Evolutionary conservation across 2,113 vertebrate genomes (phyloP), one percentile per base, ranked within the genome.

Genomic region (Scopus umbretta): DNA sequence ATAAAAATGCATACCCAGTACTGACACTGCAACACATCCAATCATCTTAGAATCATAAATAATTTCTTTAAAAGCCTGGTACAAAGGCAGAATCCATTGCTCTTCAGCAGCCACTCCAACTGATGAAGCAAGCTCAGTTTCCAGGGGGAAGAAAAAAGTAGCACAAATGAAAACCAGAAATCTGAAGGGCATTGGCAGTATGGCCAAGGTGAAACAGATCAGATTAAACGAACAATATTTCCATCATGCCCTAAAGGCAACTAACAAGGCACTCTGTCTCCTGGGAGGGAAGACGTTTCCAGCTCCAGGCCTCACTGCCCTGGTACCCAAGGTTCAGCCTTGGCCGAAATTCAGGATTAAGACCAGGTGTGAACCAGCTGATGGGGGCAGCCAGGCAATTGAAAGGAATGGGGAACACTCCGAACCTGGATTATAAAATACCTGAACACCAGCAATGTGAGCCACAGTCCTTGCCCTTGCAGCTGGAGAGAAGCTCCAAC

Each of bases 301-400:
- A 59, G 43, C 32, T 70, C 59, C 55, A 67, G 56, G 49, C 8
- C 42, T 71, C 49, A 38, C 9, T 72, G 80, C 20, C 29, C 47
- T 23, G 16, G 30, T 50, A 91, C 26, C 29, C 36, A 73, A 56
- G 21, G 53, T 72, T 86, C 45, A 40, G 47, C 36, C 66, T 85
- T 49, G 47, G 25, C 43, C 7, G 23, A 88, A 93, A 40, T 34
- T 23, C 2, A 1, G 40, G 18, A 81, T 70, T 79, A 86, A 63
- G 20, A 74, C 59, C 10, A 92, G 23, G 11, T 50, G 65, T 84
- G 45, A 47, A 36, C 10, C 36, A 78, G 47, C 8, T 21, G 70
- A 34, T 0, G 0, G 62, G 45, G 25, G 61, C 43, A 61, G 13
- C 3, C 23, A 72, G 26, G 23, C 7, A 90, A n/a, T 10, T 26